phyloP scores from a whole-genome alignment of 1,140 invertebrate species.

The Capitella teleta region DNA sequence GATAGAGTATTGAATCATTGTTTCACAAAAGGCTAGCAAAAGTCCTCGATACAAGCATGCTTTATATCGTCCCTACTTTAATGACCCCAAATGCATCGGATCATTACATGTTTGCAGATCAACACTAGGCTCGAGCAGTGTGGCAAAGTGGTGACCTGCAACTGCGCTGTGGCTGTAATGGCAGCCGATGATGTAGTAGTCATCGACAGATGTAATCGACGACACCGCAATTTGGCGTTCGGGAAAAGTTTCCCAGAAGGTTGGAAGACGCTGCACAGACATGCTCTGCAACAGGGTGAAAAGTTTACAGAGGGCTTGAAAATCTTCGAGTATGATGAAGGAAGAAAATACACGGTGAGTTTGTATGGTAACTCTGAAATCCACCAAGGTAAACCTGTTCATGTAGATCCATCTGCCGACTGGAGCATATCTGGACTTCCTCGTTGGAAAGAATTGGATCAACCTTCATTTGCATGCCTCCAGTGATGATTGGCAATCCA shows the following conservation, averaged over 20 bases:
- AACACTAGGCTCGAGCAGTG: constrained; percentile 7
- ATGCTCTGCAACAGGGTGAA: constrained; percentile 9
- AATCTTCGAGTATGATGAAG: constrained; percentile 7
- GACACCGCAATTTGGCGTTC: constrained; percentile 3
- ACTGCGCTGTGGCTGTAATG: constrained; percentile 33
- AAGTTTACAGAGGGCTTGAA: constrained; percentile 8
- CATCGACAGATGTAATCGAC: constrained; percentile 18
- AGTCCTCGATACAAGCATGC: too few species aligned
- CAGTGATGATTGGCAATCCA: constrained; percentile 8
- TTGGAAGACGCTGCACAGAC: constrained; percentile 9
- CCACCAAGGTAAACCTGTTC: too few species aligned
- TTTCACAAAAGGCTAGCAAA: too few species aligned
- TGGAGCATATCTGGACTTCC: constrained; percentile 7
- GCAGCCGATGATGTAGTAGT: constrained; percentile 37
- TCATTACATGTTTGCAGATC: constrained; percentile 5
- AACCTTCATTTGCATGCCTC: constrained; percentile 5
- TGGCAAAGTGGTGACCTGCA: constrained; percentile 19
- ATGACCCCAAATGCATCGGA: too few species aligned
- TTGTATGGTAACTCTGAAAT: not conserved
- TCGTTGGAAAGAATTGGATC: constrained; percentile 6
- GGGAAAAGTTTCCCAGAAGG: constrained; percentile 10
- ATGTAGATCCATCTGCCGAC: constrained; percentile 9
- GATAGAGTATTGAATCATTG: too few species aligned
- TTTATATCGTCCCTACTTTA: too few species aligned
- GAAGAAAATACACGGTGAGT: constrained; percentile 7